Percentiles rank a stretch among this genome's conserved stretches.
phyloP scores from a whole-genome alignment of 2,888 invertebrate genomes.

The Meteorus colon region DNA sequence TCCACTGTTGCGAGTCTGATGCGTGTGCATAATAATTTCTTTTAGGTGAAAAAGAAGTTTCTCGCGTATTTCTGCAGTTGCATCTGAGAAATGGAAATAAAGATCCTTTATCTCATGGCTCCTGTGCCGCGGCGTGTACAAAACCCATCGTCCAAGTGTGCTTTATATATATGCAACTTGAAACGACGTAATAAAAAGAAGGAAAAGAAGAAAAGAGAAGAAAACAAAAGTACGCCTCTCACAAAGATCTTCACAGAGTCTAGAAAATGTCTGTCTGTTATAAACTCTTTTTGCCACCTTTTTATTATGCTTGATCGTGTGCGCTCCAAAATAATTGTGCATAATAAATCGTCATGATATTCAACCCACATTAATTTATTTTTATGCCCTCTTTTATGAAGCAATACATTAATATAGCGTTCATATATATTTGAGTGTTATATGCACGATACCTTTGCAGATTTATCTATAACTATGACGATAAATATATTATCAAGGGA shows the following conservation, averaged over 20 bases:
- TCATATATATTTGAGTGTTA: not conserved
- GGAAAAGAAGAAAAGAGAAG: slow-evolving; percentile 22
- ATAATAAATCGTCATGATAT: slow-evolving; percentile 13
- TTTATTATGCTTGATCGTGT: not conserved
- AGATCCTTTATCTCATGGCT: slow-evolving; percentile 56
- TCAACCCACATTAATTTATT: not conserved
- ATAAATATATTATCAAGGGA: not conserved
- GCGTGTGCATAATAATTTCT: slow-evolving; percentile 43
- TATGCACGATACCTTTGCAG: not conserved
- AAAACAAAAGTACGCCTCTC: slow-evolving; percentile 5
- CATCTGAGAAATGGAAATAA: slow-evolving; percentile 58
- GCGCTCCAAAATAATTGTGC: not conserved
- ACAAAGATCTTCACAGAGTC: slow-evolving; percentile 9
- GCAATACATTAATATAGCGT: not conserved
- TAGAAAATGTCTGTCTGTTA: slow-evolving; percentile 15
- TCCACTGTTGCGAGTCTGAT: slow-evolving; percentile 45
- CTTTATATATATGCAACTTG: slow-evolving; percentile 4
- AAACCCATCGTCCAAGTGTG: slow-evolving; percentile 41
- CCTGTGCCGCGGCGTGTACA: slow-evolving; percentile 38
- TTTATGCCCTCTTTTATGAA: not conserved
- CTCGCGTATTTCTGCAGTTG: slow-evolving; percentile 43
- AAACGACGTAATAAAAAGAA: slow-evolving; percentile 29
- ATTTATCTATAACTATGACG: not conserved
- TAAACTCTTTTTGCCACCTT: not conserved
- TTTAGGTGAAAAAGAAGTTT: slow-evolving; percentile 48